Evolutionary conservation across 1,140 invertebrate genomes (phyloP).

Genomic region (Orius insidiosus): DNA sequence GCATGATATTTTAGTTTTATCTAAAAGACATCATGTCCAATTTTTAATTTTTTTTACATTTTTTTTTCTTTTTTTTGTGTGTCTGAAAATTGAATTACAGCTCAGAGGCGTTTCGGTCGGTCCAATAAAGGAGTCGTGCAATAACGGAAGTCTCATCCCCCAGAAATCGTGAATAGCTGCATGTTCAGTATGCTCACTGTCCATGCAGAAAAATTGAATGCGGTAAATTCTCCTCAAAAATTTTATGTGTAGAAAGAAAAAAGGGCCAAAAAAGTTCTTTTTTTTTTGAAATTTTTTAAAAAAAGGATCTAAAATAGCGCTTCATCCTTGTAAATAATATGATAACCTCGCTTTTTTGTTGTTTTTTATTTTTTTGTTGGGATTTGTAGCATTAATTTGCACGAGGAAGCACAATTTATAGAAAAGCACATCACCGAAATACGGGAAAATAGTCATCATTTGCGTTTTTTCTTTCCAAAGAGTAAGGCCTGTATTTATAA

Average conservation of each 20-base stretch:
- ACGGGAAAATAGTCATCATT: too few species aligned
- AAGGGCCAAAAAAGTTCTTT: conserved; percentile 2
- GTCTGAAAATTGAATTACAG: conserved; percentile 12
- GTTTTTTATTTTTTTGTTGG: too few species aligned
- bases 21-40: background rate
- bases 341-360: too few species aligned
- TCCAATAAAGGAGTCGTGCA: conserved; percentile 10
- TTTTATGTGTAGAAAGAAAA: background rate
- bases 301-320: conserved; percentile 11
- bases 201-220: background rate
- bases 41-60: conserved; percentile 11
- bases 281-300: too few species aligned
- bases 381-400: too few species aligned
- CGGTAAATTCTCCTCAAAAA: conserved; percentile 7
- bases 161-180: conserved; percentile 1
- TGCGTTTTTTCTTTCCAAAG: too few species aligned
- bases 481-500: conserved; percentile 1
- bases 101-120: conserved; percentile 13
- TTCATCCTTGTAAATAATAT: conserved; percentile 2
- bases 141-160: background rate
- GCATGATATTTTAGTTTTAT: background rate
- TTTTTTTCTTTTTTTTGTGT: conserved; percentile 10
- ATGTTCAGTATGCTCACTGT: background rate
- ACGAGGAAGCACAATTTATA: too few species aligned
- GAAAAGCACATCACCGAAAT: too few species aligned